A percentile compares a stretch with the other conserved stretches of the same genome.
Conservation (phyloP, 2,888 invertebrate species). For the Cybosia mesomella region DNA sequence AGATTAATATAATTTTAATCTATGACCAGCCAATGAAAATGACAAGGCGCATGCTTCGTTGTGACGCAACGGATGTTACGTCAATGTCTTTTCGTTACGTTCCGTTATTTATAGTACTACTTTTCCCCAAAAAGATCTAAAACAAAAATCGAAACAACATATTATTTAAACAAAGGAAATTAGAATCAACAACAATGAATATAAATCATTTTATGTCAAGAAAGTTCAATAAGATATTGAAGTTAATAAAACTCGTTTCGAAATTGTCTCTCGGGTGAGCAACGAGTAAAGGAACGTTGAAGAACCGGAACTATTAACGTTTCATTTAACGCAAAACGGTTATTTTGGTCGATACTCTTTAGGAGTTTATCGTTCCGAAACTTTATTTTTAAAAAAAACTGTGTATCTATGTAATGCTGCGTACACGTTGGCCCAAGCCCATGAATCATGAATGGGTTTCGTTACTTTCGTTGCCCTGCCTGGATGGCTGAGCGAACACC, state of each 20-base stretch:
- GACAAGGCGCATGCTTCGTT: constrained; percentile 88
- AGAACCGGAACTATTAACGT: constrained; percentile 34
- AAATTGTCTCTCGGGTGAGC: neutral
- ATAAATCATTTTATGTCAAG: neutral
- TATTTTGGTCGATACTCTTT: neutral
- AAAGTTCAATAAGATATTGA: neutral
- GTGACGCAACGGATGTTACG: constrained; percentile 89
- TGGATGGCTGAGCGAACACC: too few species aligned
- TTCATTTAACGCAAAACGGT: constrained; percentile 23
- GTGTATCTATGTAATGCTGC: too few species aligned
- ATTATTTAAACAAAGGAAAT: neutral
- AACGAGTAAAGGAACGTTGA: constrained; percentile 28
- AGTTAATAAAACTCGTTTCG: neutral
- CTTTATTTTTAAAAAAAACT: neutral
- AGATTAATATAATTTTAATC: constrained; percentile 81
- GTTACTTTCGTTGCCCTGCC: too few species aligned
- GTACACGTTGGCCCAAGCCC: too few species aligned
- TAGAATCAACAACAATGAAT: too few species aligned
- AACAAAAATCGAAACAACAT: neutral
- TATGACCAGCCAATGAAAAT: constrained; percentile 84
- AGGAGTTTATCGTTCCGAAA: neutral
- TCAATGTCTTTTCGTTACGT: constrained; percentile 67
- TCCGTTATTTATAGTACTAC: constrained; percentile 33
- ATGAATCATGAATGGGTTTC: too few species aligned
- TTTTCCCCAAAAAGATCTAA: neutral